These are phyloP conservation scores for Zeuzera pyrina DNA, from an alignment of 2,888 invertebrate species.

Conservation along the genomic window DNA sequence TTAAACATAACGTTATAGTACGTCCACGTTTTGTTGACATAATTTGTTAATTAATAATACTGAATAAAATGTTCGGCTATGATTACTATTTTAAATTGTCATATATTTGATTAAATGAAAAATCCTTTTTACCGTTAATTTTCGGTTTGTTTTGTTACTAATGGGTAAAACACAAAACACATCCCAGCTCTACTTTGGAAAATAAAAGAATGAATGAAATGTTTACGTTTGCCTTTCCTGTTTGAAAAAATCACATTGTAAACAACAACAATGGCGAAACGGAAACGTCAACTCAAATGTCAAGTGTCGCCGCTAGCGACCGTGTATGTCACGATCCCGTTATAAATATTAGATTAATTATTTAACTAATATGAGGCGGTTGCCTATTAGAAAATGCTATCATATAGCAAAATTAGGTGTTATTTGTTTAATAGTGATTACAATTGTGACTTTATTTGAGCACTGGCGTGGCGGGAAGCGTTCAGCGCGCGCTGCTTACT, in stretches of 20 bases:
- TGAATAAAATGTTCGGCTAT: no score
- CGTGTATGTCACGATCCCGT: neutral
- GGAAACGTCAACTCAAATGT: slow-evolving; percentile 36
- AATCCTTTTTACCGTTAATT: no score
- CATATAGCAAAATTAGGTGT: slow-evolving; percentile 41
- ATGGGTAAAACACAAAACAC: no score
- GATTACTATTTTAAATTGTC: no score
- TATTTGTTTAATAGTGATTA: slow-evolving; percentile 40
- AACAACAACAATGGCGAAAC: slow-evolving; percentile 38
- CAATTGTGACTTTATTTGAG: slow-evolving; percentile 47
- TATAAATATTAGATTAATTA: slow-evolving; percentile 9
- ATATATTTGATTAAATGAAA: no score
- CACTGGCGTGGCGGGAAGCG: slow-evolving; percentile 58
- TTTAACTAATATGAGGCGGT: slow-evolving; percentile 38
- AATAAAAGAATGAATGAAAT: slow-evolving; percentile 49
- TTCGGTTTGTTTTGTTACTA: no score
- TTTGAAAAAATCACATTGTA: slow-evolving; percentile 41
- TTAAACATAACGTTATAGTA: no score
- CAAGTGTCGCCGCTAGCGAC: slow-evolving; percentile 24
- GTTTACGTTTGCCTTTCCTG: slow-evolving; percentile 74
- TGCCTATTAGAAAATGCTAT: slow-evolving; percentile 57
- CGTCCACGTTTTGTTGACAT: no score
- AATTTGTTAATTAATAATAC: no score
- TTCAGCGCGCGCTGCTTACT: slow-evolving; percentile 28
- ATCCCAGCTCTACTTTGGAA: no score